Evolutionary conservation across 1,140 invertebrate species (phyloP).

Genomic region (Pinna nobilis): DNA sequence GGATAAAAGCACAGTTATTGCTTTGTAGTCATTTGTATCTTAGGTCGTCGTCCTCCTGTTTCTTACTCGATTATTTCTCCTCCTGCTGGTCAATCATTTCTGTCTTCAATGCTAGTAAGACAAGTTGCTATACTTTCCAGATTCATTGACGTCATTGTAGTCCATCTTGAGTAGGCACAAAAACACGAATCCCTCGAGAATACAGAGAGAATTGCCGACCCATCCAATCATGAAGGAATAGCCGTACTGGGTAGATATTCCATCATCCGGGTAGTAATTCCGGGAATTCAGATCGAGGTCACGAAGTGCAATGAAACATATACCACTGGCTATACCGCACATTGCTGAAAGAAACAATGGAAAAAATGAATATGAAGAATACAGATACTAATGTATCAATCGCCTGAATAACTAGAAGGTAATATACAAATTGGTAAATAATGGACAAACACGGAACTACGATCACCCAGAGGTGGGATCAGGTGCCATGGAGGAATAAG

Average conservation of each 20-base stretch:
- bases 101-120: too few relatives aligned
- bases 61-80: too few relatives aligned
- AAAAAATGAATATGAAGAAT: neutral
- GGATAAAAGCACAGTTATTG: too few relatives aligned
- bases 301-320: slow-evolving; percentile 64
- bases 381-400: neutral
- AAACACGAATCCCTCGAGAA: slow-evolving; percentile 59
- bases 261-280: slow-evolving; percentile 42
- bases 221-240: slow-evolving; percentile 67
- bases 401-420: neutral
- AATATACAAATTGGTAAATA: neutral
- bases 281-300: slow-evolving; percentile 50
- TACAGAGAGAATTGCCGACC: slow-evolving; percentile 54
- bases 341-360: slow-evolving; percentile 52
- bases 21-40: too few relatives aligned
- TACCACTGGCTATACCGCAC: slow-evolving; percentile 59
- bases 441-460: neutral
- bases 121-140: slow-evolving; percentile 47
- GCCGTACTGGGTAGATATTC: slow-evolving; percentile 37
- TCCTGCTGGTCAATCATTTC: too few relatives aligned
- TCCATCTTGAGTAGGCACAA: slow-evolving; percentile 53
- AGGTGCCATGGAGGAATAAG: too few relatives aligned
- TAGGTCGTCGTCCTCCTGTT: too few relatives aligned
- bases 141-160: slow-evolving; percentile 58
- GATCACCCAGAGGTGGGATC: neutral